A percentile compares a stretch with the other conserved stretches of the same genome.
Evolutionary conservation across 2,797 vertebrate genomes (phyloP).

Genomic region (Cyprinodon diabolis): DNA sequence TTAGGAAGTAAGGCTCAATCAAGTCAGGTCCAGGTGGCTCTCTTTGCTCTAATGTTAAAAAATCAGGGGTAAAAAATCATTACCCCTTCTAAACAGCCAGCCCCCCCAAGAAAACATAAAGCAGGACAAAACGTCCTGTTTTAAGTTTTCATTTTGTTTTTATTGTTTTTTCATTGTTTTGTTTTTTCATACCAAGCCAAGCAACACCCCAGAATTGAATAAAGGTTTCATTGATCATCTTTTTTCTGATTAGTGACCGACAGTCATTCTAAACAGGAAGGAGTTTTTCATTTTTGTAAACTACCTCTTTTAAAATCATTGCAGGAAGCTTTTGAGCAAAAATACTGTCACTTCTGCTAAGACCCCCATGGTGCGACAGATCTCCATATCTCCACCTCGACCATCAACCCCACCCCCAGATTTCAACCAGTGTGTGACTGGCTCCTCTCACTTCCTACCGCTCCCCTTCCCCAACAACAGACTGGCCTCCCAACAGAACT

Average conservation of each 20-base stretch:
- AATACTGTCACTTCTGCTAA: conserved; percentile 10
- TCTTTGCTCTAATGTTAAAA: too few species aligned
- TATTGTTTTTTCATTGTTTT: too few species aligned
- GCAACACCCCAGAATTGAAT: neutral
- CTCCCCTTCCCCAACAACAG: conserved; percentile 85
- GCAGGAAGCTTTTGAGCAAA: conserved; percentile 41
- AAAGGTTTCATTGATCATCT: neutral
- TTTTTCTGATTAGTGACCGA: neutral
- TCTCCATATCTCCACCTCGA: conserved; percentile 49
- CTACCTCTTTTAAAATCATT: neutral
- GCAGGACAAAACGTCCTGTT: too few species aligned
- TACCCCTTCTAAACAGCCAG: too few species aligned
- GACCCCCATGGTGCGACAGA: conserved; percentile 27
- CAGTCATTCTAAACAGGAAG: neutral
- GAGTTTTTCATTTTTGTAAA: neutral
- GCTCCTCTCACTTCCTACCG: conserved; percentile 73
- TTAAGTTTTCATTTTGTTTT: too few species aligned
- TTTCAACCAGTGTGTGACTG: conserved; percentile 88
- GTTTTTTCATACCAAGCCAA: neutral
- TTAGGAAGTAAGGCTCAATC: too few species aligned
- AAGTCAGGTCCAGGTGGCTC: too few species aligned
- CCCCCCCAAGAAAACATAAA: too few species aligned
- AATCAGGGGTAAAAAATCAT: too few species aligned
- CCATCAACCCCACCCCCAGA: conserved; percentile 88
- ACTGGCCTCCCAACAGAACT: conserved; percentile 89